Conservation (phyloP, 2,113 vertebrate genomes). For the Stomatorhinus ivindoensis region DNA sequence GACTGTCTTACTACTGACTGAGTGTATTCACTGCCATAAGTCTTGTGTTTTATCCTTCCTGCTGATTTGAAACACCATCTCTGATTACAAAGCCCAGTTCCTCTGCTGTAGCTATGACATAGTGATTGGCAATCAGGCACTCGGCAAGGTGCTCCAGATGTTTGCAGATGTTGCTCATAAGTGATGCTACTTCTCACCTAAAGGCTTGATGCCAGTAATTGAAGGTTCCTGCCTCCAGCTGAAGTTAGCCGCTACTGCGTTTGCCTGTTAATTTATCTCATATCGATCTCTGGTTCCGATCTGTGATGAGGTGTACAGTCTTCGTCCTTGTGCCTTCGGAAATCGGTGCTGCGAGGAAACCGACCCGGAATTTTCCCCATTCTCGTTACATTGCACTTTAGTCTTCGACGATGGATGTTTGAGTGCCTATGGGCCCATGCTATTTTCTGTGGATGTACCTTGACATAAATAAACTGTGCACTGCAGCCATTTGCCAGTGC, state of each 20-base stretch:
- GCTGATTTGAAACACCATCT: neutral
- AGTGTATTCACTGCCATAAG: neutral
- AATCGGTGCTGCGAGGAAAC: neutral
- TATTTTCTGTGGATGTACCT: neutral
- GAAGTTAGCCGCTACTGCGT: neutral
- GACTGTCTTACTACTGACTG: neutral
- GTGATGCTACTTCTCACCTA: neutral
- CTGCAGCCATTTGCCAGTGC: neutral
- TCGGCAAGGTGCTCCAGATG: neutral
- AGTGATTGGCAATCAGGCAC: neutral
- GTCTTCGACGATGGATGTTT: neutral
- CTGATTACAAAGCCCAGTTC: neutral
- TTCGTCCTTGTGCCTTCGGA: neutral
- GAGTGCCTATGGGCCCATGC: neutral
- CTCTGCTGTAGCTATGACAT: neutral
- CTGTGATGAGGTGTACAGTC: neutral
- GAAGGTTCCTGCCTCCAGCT: neutral
- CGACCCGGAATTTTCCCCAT: neutral
- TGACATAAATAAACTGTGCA: neutral
- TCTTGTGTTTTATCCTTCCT: neutral
- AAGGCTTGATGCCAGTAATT: neutral
- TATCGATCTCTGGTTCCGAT: neutral
- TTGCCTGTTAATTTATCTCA: neutral
- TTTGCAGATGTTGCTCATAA: neutral
- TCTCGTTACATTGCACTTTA: neutral